phyloP scores from a whole-genome alignment of 2,888 invertebrate genomes.

The Hermodice carunculata region DNA sequence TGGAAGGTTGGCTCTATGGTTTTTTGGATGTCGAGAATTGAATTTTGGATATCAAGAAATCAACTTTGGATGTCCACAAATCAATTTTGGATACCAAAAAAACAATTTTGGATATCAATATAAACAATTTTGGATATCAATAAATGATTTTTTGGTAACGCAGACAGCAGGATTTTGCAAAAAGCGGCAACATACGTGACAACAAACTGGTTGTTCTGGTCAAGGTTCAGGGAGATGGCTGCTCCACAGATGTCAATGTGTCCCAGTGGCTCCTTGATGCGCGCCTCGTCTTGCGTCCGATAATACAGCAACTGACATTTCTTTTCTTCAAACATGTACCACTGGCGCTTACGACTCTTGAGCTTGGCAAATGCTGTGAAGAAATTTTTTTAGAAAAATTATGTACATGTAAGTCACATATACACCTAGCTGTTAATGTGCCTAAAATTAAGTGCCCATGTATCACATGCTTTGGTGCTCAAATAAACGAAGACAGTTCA shows the following conservation, averaged over 20 bases:
- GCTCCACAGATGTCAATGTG: slow-evolving; percentile 63
- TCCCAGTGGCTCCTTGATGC: slow-evolving; percentile 54
- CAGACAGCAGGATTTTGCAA: not conserved
- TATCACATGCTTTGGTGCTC: not conserved
- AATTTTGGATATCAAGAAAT: too few species aligned
- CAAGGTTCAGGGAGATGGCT: slow-evolving; percentile 66
- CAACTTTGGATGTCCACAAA: too few species aligned
- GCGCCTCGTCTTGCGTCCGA: slow-evolving; percentile 61
- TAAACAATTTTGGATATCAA: too few species aligned
- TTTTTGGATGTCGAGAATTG: too few species aligned
- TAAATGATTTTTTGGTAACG: too few species aligned
- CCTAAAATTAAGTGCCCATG: not conserved
- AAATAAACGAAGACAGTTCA: too few species aligned
- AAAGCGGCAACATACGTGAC: slow-evolving; percentile 55
- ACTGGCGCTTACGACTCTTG: slow-evolving; percentile 61
- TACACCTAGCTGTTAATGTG: not conserved
- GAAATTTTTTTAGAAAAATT: not conserved
- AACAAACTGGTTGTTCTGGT: slow-evolving; percentile 68
- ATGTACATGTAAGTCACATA: not conserved
- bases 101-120: too few species aligned
- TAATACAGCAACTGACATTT: slow-evolving; percentile 63
- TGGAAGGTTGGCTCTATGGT: too few species aligned
- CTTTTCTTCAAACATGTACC: slow-evolving; percentile 69
- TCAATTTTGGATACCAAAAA: too few species aligned
- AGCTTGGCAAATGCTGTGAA: slow-evolving; percentile 63